Evolutionary conservation across 2,888 invertebrate species (phyloP).

Genomic region (Allacma fusca): DNA sequence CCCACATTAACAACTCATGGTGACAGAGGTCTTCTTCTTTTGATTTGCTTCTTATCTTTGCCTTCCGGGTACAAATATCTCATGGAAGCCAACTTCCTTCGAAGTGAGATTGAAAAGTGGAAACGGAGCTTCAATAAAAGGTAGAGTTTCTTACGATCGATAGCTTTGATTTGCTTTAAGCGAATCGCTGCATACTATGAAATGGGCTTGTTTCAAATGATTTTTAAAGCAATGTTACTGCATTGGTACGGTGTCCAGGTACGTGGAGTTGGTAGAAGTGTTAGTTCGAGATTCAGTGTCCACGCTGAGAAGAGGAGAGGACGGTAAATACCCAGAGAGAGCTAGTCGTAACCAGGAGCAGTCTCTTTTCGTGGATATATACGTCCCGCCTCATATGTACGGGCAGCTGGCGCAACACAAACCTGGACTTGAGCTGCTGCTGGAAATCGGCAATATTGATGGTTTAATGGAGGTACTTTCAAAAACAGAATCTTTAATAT

Average conservation of each 20-base stretch:
- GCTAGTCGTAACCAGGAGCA: constrained; percentile 67
- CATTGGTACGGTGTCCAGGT: constrained; percentile 68
- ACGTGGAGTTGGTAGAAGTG: constrained; percentile 88
- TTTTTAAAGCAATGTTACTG: too few relatives aligned
- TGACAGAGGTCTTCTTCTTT: constrained; percentile 79
- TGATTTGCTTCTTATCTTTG: constrained; percentile 78
- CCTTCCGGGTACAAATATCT: constrained; percentile 75
- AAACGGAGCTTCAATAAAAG: constrained; percentile 76
- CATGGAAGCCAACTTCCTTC: constrained; percentile 71
- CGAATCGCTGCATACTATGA: too few relatives aligned
- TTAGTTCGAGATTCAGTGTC: constrained; percentile 87
- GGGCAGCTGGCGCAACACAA: constrained; percentile 81
- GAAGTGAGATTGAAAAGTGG: constrained; percentile 82
- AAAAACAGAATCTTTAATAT: neutral
- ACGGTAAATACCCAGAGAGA: constrained; percentile 77
- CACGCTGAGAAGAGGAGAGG: constrained; percentile 80
- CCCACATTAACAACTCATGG: constrained; percentile 76
- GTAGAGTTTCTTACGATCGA: constrained; percentile 65
- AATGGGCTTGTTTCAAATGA: too few relatives aligned
- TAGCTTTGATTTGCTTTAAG: too few relatives aligned
- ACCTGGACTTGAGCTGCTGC: constrained; percentile 69
- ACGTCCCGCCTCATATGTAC: constrained; percentile 80
- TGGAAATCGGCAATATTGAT: constrained; percentile 63
- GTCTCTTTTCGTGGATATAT: constrained; percentile 63
- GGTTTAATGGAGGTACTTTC: constrained; percentile 50